These are phyloP conservation scores for Drosophila sturtevanti DNA, from an alignment of 1,140 invertebrate species.

Conservation along the genomic window DNA sequence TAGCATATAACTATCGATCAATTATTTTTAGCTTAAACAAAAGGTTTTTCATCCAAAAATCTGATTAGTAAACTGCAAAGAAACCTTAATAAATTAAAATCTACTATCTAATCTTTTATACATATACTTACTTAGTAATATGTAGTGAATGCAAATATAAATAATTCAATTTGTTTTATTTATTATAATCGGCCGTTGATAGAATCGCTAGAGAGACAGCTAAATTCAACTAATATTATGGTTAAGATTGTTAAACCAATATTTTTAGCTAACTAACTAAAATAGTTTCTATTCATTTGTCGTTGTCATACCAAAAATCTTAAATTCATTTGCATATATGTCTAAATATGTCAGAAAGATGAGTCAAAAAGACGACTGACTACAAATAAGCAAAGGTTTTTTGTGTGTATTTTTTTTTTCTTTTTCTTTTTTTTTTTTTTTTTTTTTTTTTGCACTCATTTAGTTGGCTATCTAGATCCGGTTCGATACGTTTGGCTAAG, in stretches of 20 bases:
- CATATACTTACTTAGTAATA: too few relatives aligned
- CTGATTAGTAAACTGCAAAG: too few relatives aligned
- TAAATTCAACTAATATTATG: neutral
- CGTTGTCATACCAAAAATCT: neutral
- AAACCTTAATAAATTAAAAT: too few relatives aligned
- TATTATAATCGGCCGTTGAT: too few relatives aligned
- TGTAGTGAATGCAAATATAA: too few relatives aligned
- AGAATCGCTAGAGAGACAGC: too few relatives aligned
- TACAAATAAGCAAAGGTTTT: constrained; percentile 17
- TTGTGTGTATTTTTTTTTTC: constrained; percentile 33
- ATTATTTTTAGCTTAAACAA: too few relatives aligned
- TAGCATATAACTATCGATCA: too few relatives aligned
- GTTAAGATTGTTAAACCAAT: neutral
- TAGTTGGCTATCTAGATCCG: constrained; percentile 68
- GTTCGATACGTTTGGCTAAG: constrained; percentile 59
- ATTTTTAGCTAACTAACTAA: constrained; percentile 1
- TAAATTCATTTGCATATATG: constrained; percentile 56
- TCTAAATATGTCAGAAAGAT: constrained; percentile 28
- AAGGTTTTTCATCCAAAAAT: too few relatives aligned
- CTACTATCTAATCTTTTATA: too few relatives aligned
- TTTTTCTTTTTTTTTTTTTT: constrained; percentile 42
- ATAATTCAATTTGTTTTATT: too few relatives aligned
- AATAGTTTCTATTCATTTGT: neutral
- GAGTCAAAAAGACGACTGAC: constrained; percentile 42
- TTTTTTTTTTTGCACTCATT: constrained; percentile 44